A percentile compares a stretch with the other conserved stretches of the same genome.
These are phyloP conservation scores for Numenius phaeopus DNA, from an alignment of 2,797 vertebrate species.

Conservation along the genomic window DNA sequence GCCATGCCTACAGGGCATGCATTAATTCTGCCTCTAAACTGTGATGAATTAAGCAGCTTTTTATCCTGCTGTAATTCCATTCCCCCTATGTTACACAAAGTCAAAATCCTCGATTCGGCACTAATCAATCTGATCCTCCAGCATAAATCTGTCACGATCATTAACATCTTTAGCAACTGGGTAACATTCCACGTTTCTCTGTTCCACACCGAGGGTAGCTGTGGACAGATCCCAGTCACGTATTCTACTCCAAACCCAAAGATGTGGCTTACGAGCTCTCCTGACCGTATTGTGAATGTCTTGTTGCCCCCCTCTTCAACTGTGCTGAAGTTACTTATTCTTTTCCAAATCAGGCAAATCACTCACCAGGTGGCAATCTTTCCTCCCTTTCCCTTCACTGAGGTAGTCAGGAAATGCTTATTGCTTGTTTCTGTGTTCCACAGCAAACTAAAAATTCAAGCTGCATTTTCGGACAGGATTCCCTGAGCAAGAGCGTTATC, in stretches of 20 bases:
- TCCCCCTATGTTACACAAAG: neutral
- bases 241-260: neutral
- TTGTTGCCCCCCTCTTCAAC: rapidly evolving
- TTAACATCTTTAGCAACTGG: neutral
- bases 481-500: neutral
- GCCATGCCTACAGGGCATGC: neutral
- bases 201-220: neutral
- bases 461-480: neutral
- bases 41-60: slow-evolving; percentile 42
- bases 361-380: neutral
- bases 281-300: neutral
- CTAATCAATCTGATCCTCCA: neutral
- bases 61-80: neutral
- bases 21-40: slow-evolving; percentile 25
- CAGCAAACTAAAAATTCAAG: neutral
- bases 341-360: neutral
- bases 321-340: neutral
- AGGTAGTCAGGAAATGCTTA: neutral
- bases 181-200: neutral
- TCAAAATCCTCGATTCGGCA: slow-evolving; percentile 5
- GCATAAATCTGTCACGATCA: neutral
- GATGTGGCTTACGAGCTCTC: neutral
- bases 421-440: neutral
- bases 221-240: neutral
- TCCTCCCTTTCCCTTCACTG: neutral